These are phyloP conservation scores for Dipodomys spectabilis DNA, from an alignment of 2,113 vertebrate species.

Conservation along the genomic window DNA sequence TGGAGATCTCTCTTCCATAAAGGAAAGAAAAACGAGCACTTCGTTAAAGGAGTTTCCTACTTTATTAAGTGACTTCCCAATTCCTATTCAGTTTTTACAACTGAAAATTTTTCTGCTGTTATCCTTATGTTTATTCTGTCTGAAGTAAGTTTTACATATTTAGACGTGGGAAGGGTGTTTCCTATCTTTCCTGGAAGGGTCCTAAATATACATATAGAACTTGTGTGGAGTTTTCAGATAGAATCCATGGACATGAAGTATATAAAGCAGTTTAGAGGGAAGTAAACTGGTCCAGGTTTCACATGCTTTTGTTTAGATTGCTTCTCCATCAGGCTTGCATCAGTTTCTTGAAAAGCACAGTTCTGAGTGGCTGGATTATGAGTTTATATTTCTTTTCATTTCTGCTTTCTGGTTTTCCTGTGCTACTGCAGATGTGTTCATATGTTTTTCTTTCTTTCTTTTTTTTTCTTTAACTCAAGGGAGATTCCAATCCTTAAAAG, in stretches of 20 bases:
- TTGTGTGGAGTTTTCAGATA: neutral
- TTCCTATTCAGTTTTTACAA: neutral
- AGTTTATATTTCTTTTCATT: slow-evolving; percentile 7
- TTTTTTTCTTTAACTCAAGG: neutral
- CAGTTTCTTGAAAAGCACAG: neutral
- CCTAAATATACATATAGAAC: neutral
- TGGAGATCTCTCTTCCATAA: neutral
- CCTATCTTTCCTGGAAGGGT: neutral
- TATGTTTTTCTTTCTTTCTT: neutral
- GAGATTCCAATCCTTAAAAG: neutral
- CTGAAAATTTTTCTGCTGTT: neutral
- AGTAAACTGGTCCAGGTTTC: neutral
- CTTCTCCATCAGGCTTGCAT: neutral
- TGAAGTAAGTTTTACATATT: neutral
- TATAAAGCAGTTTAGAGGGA: neutral
- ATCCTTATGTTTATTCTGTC: neutral
- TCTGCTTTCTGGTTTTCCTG: neutral
- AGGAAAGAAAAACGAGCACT: neutral
- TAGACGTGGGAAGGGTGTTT: neutral
- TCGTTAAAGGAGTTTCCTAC: neutral
- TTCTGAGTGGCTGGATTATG: neutral
- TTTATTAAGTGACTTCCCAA: neutral
- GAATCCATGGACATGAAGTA: neutral
- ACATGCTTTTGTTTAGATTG: neutral
- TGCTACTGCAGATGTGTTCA: neutral